Base-by-base conservation (phyloP, 2,888 invertebrate species). In the Andrena camellia region DNA sequence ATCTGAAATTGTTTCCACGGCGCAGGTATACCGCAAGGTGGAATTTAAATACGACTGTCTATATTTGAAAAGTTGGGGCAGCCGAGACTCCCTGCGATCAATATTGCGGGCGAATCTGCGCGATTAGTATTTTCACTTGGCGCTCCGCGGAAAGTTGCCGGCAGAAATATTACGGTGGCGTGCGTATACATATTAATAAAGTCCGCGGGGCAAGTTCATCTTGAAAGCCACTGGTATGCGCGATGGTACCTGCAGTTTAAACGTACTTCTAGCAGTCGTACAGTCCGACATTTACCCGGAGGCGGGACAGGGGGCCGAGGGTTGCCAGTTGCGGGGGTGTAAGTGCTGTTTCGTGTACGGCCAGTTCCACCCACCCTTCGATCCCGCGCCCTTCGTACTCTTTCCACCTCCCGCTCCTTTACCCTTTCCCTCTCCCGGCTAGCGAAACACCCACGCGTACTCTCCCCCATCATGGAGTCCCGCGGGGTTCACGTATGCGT, bases 341-440 rank as follows among this genome's bases (percentile, higher is more conserved):
- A 94, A 94, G 93, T 93, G 93, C 93, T 92, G 91, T 94, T 94
- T 91, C 93, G 91, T 94, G 93, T 94, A 92, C 92, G 88, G 84
- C 88, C 90, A 84, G 85, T 89, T 88, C 89, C 77, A 64, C 87
- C 86, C 78, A 62, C 54, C 57, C 70, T 78, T 75, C 78, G 69
- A 77, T 80, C 63, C 75, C 66, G 17, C 59, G 29, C 64, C 31
- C 42, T 26, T 50, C 57, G 50, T 54, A 42, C 67, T 33, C 17
- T 31, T 42, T 50, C 71, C 31, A 10, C 59, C 31, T 17, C 59
- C 35, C 59, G 20, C 42, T 20, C 42, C 20, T 81, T 69, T 62
- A 62, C 67, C 68, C 81, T 64, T 52, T 69, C 67, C 60, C 50
- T 68, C 57, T 4, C 42, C 42, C 2, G 17, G 60, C 31, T 62